phyloP scores from a whole-genome alignment of 2,797 vertebrate genomes.

The Eurystomus glaucurus region DNA sequence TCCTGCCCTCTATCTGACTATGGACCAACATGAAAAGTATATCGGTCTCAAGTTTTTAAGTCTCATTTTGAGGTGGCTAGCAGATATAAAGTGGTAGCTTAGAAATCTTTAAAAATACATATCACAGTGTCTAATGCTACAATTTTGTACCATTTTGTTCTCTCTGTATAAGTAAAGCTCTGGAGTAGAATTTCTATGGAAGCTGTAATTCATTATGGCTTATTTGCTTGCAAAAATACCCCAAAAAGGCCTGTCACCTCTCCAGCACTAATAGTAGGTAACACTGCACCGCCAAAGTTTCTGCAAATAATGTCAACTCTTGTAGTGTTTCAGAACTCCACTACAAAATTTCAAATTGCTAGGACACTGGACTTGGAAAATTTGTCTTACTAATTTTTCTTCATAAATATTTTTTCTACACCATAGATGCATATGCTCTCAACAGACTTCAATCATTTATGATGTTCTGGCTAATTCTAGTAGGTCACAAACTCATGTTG shows the following conservation, averaged over 20 bases:
- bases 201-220: neutral
- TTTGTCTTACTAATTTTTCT: neutral
- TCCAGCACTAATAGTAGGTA: neutral
- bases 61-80: neutral
- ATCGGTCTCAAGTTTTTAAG: neutral
- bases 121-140: neutral
- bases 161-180: neutral
- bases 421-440: neutral
- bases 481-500: neutral
- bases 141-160: neutral
- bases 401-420: neutral
- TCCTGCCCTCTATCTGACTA: neutral
- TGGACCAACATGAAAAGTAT: neutral
- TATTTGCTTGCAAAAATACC: neutral
- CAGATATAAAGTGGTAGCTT: conserved; percentile 6
- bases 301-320: neutral
- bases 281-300: neutral
- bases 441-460: neutral
- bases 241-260: neutral
- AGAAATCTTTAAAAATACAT: neutral
- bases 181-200: neutral
- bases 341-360: conserved; percentile 1
- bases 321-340: neutral
- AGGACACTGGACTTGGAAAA: neutral
- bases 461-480: neutral